Base-by-base conservation (phyloP, 2,888 invertebrate genomes). In the Agapetus fuscipes region DNA sequence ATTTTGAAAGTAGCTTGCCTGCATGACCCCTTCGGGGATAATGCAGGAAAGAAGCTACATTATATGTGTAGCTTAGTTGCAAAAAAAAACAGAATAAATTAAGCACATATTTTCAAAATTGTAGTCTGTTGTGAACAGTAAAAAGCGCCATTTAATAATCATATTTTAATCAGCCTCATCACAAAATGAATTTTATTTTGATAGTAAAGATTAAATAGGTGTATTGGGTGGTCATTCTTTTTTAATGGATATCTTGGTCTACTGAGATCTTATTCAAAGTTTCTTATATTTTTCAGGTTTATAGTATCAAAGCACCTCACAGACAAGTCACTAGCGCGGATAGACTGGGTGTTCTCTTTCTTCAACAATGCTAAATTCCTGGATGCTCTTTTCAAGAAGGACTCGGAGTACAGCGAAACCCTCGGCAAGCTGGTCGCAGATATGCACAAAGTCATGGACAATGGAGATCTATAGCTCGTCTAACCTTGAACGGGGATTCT, bases 281-380 rank as follows among this genome's bases (percentile, higher is more conserved):
- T n/a, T n/a, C n/a, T n/a, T n/a, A n/a, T n/a, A n/a, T n/a, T n/a
- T 33, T 37, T 16, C 42, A 48, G 48, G 28, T 39, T 48, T 25
- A 48, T 90, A 40, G 83, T 89, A 24, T 70, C 72, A 49, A 72
- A 77, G 33, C 89, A 90, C 57, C 68, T 89, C 16, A 87, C 87
- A 3, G 87, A 87, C 34, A 90, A 90, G 58, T 84, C 87, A 1
- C 59, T 83, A 34, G 66, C 70, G 30, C 73, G 88, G 34, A 80
- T 88, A 51, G 83, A 88, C 54, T 76, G 79, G 53, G 80, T 89
- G 13, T 88, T 89, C 46, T 60, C 64, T 37, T 80, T 80, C 55
- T 80, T 83, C 52, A 58, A 67, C 35, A 72, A 79, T 52, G 66
- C 74, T 30, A 60, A 65, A 15, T 72, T 84, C 48, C 59, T 84